A percentile compares a stretch with the other conserved stretches of the same genome.
phyloP scores from a whole-genome alignment of 30 jellyfish, hydroid and myxozoan species.

The Mastigias papua region DNA sequence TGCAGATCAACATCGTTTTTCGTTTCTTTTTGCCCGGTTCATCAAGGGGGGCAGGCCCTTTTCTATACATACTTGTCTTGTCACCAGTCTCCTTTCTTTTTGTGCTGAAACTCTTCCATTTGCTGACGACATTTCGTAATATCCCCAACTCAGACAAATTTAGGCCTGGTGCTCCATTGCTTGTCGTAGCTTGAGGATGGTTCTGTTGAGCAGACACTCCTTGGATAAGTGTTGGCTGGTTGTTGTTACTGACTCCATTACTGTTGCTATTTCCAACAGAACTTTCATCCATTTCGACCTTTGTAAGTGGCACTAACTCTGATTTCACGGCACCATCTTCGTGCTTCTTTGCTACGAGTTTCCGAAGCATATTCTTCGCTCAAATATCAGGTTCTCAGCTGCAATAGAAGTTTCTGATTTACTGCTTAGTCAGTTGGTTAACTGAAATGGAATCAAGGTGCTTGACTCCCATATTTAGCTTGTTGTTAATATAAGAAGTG shows the following conservation, averaged over 20 bases:
- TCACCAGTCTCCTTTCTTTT: slow-evolving; percentile 88
- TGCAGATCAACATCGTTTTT: slow-evolving; percentile 65
- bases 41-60: slow-evolving; percentile 92
- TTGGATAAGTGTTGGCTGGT: background rate
- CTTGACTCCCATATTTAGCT: no score
- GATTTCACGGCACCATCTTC: slow-evolving; percentile 74
- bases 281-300: slow-evolving; percentile 30
- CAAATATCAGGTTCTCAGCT: background rate
- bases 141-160: slow-evolving; percentile 79
- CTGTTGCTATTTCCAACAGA: slow-evolving; percentile 11
- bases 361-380: slow-evolving; percentile 47
- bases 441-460: background rate
- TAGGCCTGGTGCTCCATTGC: slow-evolving; percentile 73
- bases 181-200: slow-evolving; percentile 21
- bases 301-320: slow-evolving; percentile 64
- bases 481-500: no score
- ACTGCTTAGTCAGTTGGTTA: background rate
- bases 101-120: slow-evolving; percentile 89
- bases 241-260: background rate
- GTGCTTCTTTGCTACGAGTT: slow-evolving; percentile 58
- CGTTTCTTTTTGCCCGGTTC: slow-evolving; percentile 90
- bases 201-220: background rate
- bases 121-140: slow-evolving; percentile 79
- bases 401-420: background rate
- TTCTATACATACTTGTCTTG: slow-evolving; percentile 74